Evolutionary conservation across 2,113 vertebrate genomes (phyloP).

Genomic region (Brienomyrus longianalis): DNA sequence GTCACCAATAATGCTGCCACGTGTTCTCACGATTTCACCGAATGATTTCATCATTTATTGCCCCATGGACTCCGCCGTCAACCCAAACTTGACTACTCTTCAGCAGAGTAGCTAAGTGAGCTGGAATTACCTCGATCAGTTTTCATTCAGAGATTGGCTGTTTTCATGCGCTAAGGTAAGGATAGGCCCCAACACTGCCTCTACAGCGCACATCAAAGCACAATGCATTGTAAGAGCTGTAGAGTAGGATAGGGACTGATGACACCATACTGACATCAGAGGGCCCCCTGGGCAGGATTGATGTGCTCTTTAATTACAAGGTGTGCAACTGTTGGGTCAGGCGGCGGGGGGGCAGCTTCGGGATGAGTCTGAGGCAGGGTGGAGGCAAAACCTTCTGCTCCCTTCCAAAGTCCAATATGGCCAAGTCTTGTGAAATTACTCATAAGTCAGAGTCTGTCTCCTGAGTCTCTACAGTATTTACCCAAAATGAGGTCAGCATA

Average conservation of each 20-base stretch:
- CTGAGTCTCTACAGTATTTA: not conserved
- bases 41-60: slow-evolving; percentile 7
- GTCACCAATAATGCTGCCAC: slow-evolving; percentile 6
- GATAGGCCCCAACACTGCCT: not conserved
- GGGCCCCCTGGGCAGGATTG: not conserved
- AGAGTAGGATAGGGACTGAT: not conserved
- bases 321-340: not conserved
- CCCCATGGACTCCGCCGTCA: not conserved
- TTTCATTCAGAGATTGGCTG: not conserved
- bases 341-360: not conserved
- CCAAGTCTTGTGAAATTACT: not conserved
- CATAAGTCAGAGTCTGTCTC: not conserved
- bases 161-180: not conserved
- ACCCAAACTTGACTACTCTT: not conserved
- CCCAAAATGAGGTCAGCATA: not conserved
- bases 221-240: not conserved
- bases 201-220: not conserved
- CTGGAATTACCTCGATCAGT: not conserved
- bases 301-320: not conserved
- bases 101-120: not conserved
- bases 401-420: not conserved
- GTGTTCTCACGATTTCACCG: not conserved
- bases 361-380: not conserved
- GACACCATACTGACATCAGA: not conserved
- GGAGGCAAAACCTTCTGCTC: not conserved